Evolutionary conservation across 2,113 vertebrate genomes (phyloP).

Genomic region (Myrmecophaga tridactyla): DNA sequence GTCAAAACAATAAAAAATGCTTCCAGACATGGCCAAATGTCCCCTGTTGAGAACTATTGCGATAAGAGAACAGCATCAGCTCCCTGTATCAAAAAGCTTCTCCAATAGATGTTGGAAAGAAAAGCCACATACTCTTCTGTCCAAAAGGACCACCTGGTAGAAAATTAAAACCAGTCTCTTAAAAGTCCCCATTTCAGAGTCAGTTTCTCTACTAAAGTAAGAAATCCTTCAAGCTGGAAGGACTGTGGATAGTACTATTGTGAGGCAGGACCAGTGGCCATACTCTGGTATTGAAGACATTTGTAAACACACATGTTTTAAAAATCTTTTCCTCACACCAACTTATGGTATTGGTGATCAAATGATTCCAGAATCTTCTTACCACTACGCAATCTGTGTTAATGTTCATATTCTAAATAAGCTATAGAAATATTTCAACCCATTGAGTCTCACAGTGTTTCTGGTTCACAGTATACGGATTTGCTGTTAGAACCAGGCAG

Average conservation of each 20-base stretch:
- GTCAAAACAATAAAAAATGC: neutral
- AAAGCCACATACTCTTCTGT: neutral
- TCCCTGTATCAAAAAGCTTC: slow-evolving; percentile 6
- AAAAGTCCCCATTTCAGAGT: neutral
- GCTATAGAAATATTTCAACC: neutral
- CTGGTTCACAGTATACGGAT: neutral
- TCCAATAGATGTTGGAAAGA: neutral
- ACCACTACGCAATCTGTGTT: neutral
- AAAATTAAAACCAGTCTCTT: neutral
- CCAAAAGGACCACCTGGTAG: neutral
- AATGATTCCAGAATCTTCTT: neutral
- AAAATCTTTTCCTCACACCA: neutral
- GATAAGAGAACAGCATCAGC: neutral
- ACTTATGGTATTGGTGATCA: neutral
- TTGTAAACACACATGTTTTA: neutral
- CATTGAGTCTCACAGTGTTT: neutral
- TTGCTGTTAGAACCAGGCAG: slow-evolving; percentile 11
- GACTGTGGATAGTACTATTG: neutral
- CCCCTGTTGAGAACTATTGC: neutral
- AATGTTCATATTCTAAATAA: slow-evolving; percentile 8
- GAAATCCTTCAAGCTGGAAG: neutral
- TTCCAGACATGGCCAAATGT: neutral
- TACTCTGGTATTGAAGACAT: neutral
- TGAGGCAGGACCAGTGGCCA: neutral
- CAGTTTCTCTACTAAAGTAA: neutral